Base-by-base conservation (phyloP, 2,888 invertebrate genomes). In the Meganola albula region DNA sequence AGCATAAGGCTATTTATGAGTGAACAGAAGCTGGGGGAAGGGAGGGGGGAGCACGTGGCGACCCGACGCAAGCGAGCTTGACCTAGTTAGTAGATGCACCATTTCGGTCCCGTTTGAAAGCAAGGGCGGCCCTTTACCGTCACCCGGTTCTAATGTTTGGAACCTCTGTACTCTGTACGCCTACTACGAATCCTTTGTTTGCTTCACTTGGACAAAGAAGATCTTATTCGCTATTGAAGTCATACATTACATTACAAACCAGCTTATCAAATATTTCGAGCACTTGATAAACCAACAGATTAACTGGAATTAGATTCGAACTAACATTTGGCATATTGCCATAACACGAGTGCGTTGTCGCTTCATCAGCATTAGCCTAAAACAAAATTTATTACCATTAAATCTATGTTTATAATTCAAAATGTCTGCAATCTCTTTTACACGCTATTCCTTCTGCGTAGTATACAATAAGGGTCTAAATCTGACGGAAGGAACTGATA, bases 11-110 rank as follows among this genome's bases (percentile, higher is more conserved):
- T 48, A 41, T 58, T 63, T 61, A 34, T 32, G 49, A 40, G 48
- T 52, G 53, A 29, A 10, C 29, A 37, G 35, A 9, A 27, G 27
- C 24, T 33, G 36, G 31, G 37, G 46, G 48, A 43, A 37, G 42
- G 34, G 27, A 64, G 64, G 65, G 63, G 46, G 63, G 50, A 70
- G 62, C 79, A 78, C 80, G 79, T 78, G 74, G 67, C 76, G 73
- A 66, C 68, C 72, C 71, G 54, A 64, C 69, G 61, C 71, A 63
- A 71, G 66, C 75, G 80, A 80, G 80, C 77, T 83, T 83, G 83
- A 83, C 83, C 83, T 56, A 83, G 74, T 75, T 83, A 63, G 60
- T 67, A 67, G 78, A 77, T 79, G 82, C 82, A 83, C 73, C 82
- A 78, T 78, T 80, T 77, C 65, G 74, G 72, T 69, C 71, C 71